Conservation (phyloP, 2,888 invertebrate species). For the Lasioglossum oenotherae region DNA sequence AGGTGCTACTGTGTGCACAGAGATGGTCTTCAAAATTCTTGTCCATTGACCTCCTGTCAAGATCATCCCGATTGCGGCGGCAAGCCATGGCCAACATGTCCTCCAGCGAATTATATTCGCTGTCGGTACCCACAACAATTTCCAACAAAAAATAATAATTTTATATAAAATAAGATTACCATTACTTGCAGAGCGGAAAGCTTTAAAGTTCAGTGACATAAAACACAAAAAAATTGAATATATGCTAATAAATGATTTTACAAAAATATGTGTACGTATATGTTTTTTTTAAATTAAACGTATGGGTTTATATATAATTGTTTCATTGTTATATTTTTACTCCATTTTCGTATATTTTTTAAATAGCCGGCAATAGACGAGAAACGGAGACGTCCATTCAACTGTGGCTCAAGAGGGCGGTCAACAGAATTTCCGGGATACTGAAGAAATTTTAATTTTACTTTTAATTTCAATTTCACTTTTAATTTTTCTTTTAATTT, state of each 20-base stretch:
- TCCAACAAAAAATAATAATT: constrained; percentile 27
- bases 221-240: background rate
- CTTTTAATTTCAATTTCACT: too few relatives aligned
- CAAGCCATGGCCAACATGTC: constrained; percentile 86
- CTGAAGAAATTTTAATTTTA: too few relatives aligned
- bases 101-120: constrained; percentile 84
- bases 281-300: background rate
- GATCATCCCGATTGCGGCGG: constrained; percentile 86
- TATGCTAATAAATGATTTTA: background rate
- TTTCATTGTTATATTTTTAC: too few relatives aligned
- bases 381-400: too few relatives aligned
- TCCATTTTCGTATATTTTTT: too few relatives aligned
- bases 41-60: constrained; percentile 85
- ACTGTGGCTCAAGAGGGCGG: too few relatives aligned
- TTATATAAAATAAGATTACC: background rate
- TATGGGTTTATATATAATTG: background rate
- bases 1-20: constrained; percentile 87
- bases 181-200: background rate
- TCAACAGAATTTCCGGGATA: too few relatives aligned
- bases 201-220: background rate
- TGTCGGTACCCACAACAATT: constrained; percentile 64
- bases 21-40: constrained; percentile 87
- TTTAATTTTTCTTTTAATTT: too few relatives aligned
- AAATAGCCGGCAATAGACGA: too few relatives aligned
- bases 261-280: background rate